phyloP scores from a whole-genome alignment of 2,888 invertebrate species.

The Rotaria macrura region DNA sequence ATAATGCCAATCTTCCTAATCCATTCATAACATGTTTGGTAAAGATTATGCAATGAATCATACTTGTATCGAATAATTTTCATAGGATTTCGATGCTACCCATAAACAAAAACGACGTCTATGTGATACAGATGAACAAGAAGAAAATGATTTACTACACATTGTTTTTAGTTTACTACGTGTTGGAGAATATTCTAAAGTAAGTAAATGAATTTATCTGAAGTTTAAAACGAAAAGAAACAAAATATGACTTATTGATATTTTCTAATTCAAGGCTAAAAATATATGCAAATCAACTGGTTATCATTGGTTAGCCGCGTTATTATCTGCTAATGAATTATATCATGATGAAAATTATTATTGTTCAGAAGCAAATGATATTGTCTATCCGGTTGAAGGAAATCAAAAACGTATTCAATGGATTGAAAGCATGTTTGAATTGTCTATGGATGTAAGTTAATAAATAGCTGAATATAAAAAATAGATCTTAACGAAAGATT shows the following conservation, averaged over 20 bases:
- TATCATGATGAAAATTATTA: constrained; percentile 20
- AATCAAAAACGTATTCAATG: constrained; percentile 17
- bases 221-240: no score
- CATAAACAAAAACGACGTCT: constrained; percentile 20
- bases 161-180: background rate
- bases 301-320: constrained; percentile 9
- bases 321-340: constrained; percentile 14
- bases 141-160: constrained; percentile 20
- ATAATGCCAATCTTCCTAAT: background rate
- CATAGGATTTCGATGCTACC: constrained; percentile 1
- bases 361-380: background rate
- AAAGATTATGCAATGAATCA: background rate
- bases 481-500: no score
- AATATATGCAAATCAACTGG: constrained; percentile 10
- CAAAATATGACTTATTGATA: background rate
- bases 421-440: constrained; percentile 18
- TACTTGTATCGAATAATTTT: background rate
- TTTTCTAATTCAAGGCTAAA: background rate
- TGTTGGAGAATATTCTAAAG: constrained; percentile 18
- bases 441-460: background rate
- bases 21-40: background rate
- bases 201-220: background rate
- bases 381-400: background rate
- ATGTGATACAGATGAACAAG: constrained; percentile 15
- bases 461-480: no score